A percentile compares a stretch with the other conserved stretches of the same genome.
Conservation (phyloP, 2,113 vertebrate species). For the Cichladusa arquata region DNA sequence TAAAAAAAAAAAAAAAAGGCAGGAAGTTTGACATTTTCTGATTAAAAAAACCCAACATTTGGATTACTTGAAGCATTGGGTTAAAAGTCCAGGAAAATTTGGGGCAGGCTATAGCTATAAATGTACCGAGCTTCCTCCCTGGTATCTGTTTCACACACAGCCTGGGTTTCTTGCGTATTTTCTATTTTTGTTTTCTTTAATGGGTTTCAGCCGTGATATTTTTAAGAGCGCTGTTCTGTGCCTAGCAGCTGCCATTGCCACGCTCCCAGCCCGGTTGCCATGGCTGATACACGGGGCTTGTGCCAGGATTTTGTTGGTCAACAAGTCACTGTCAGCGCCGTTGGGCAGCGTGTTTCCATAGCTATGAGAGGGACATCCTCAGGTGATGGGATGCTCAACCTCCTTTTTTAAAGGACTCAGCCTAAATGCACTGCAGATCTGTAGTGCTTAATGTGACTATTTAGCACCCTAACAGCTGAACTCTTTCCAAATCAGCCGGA, state of each 20-base stretch:
- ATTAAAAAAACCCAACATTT: not conserved
- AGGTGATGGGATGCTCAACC: not conserved
- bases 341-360: not conserved
- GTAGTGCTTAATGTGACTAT: not conserved
- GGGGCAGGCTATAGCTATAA: not conserved
- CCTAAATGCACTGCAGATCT: not conserved
- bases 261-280: slow-evolving; percentile 25
- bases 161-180: not conserved
- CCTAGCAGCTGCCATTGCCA: slow-evolving; percentile 7
- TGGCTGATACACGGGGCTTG: not conserved
- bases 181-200: slow-evolving; percentile 38
- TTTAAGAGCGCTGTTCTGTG: not conserved
- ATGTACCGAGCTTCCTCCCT: not conserved
- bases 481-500: not conserved
- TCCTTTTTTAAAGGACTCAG: not conserved
- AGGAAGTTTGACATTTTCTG: not conserved
- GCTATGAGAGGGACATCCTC: not conserved
- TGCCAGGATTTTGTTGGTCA: slow-evolving; percentile 42
- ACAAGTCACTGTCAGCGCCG: not conserved
- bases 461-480: slow-evolving; percentile 1
- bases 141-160: not conserved
- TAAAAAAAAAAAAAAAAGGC: not conserved
- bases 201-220: slow-evolving; percentile 22
- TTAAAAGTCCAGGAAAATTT: not conserved
- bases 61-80: not conserved